phyloP scores from a whole-genome alignment of 2,113 vertebrate species.

The Isichthys henryi region DNA sequence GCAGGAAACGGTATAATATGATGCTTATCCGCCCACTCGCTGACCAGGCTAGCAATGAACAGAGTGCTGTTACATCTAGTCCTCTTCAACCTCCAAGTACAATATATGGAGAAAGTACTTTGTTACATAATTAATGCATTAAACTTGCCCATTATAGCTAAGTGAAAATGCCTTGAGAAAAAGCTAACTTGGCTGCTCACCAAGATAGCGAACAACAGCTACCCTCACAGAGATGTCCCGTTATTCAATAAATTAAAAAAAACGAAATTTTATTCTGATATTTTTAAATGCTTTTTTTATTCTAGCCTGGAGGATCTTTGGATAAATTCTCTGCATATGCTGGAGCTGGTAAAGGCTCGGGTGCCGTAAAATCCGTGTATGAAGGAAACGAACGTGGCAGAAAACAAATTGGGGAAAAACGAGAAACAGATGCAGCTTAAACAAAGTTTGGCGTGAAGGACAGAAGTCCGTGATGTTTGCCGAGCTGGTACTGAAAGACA shows the following conservation, averaged over 20 bases:
- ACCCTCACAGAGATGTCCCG: background rate
- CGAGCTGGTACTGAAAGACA: background rate
- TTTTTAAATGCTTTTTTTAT: background rate
- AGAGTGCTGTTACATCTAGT: too few species aligned
- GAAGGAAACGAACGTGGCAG: background rate
- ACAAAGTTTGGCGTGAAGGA: background rate
- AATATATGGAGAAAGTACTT: background rate
- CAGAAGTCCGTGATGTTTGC: background rate
- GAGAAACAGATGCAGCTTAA: background rate
- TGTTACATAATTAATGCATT: slow-evolving; percentile 4
- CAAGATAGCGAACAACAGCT: background rate
- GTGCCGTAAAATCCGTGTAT: background rate
- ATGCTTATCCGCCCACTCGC: background rate
- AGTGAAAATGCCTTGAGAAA: slow-evolving; percentile 1
- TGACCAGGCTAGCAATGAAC: background rate
- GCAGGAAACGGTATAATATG: background rate
- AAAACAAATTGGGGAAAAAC: background rate
- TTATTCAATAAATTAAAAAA: background rate
- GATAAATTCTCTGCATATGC: background rate
- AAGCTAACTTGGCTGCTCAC: background rate
- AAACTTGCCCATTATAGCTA: background rate
- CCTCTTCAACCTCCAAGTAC: background rate
- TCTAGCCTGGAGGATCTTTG: background rate
- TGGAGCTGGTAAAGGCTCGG: background rate
- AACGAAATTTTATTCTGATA: background rate